A percentile compares a stretch with the other conserved stretches of the same genome.
Evolutionary conservation across 1,140 invertebrate species (phyloP).

Genomic region (Drosophila takahashii): DNA sequence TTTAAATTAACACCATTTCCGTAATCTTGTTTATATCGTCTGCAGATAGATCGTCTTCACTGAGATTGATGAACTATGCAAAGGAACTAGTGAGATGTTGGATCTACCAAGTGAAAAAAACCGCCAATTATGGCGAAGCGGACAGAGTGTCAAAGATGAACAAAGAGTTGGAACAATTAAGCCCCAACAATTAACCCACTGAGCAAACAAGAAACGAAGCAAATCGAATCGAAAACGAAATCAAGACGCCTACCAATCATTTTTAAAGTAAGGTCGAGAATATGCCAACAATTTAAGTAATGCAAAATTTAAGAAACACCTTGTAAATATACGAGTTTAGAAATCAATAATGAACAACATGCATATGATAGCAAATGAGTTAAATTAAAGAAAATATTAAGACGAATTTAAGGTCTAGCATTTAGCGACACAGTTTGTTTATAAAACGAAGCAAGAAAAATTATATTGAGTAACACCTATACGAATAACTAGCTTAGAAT

Average conservation of each 20-base stretch:
- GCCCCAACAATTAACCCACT: conserved; percentile 66
- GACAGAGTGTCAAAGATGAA: conserved; percentile 21
- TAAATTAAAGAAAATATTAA: conserved; percentile 64
- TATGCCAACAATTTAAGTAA: conserved; percentile 68
- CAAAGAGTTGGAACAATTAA: conserved; percentile 46
- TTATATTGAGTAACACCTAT: conserved; percentile 29
- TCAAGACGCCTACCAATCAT: conserved; percentile 64
- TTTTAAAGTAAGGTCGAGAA: conserved; percentile 54
- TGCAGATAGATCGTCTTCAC: conserved; percentile 56
- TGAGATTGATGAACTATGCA: conserved; percentile 31
- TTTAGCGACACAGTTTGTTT: conserved; percentile 79
- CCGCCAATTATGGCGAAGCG: conserved; percentile 1
- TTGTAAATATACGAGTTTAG: conserved; percentile 68
- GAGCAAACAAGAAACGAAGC: conserved; percentile 54
- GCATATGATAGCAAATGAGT: conserved; percentile 61
- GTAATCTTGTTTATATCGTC: background rate
- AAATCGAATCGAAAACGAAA: conserved; percentile 42
- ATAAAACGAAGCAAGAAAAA: conserved; percentile 68
- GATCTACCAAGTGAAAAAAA: conserved; percentile 23
- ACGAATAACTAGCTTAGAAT: conserved; percentile 60
- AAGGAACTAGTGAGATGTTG: conserved; percentile 29
- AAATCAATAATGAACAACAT: conserved; percentile 44
- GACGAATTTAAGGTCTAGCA: conserved; percentile 80
- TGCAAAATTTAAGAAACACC: conserved; percentile 45
- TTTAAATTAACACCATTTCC: background rate